Evolutionary conservation across 2,888 invertebrate genomes (phyloP), one percentile per base, ranked within the genome.

Genomic region (Dascillus cervinus): DNA sequence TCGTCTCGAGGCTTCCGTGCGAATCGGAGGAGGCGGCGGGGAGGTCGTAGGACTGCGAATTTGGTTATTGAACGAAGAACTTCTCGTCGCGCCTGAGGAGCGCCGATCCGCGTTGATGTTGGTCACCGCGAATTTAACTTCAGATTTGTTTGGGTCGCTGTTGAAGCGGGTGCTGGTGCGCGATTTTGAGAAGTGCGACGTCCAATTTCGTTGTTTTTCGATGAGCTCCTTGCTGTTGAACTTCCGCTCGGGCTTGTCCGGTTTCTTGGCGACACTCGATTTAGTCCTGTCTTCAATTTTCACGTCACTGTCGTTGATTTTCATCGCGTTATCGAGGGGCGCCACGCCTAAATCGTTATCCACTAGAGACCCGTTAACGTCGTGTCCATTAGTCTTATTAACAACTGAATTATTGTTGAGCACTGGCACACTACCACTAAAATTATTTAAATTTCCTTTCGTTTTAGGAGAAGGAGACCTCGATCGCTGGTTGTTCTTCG

Each of bases 121-220:
- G 33, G 66, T 66, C 32, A 68, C 65, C 26, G 66, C 69, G 11
- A 70, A 52, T 14, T 66, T 66, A 0, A 67, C 72, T 37, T 77
- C 70, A 13, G 70, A 70, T 39, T 71, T 73, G 58, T 75, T 77
- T 5, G 75, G 75, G 62, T 79, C 79, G 52, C 77, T 77, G 49
- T 75, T 73, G 38, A 71, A 72, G 34, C 76, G 68, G 43, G 67
- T 66, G 11, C 43, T 31, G 25, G 79, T 72, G 46, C 82, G 76
- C 28, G 82, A 74, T 68, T 86, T 87, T 37, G 83, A 82, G 61
- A 89, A 91, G 65, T 88, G 89, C 38, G 87, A 84, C 14, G 89
- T 89, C 90, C 89, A 91, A 66, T 90, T 91, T 57, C 82, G 81
- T 58, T 89, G 90, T 54, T 89, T 87, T 64, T 88, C 89, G 47